Conservation (phyloP, 1,140 invertebrate genomes). For the Dinothrombium tinctorium region DNA sequence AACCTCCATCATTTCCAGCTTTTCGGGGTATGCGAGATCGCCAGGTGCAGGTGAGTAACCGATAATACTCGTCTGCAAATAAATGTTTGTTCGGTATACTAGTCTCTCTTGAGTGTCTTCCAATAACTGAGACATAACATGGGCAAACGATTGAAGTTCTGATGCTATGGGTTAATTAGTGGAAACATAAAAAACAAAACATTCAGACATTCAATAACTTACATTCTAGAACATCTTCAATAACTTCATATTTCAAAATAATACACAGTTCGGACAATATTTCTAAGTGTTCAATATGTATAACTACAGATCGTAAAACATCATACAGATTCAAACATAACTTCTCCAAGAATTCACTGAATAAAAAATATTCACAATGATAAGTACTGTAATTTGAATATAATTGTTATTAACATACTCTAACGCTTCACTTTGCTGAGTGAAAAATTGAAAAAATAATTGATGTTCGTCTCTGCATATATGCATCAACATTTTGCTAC, state of each 20-base stretch:
- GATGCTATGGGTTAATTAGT: conserved; percentile 14
- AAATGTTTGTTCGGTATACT: conserved; percentile 83
- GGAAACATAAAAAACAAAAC: too few species aligned
- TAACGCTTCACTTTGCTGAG: conserved; percentile 29
- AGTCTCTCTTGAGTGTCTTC: conserved; percentile 90
- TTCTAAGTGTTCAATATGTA: conserved; percentile 91
- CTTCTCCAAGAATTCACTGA: conserved; percentile 40
- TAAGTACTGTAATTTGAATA: too few species aligned
- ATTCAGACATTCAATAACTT: too few species aligned
- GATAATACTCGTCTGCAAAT: conserved; percentile 70
- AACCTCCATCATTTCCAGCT: conserved; percentile 95
- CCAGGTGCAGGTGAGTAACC: conserved; percentile 67
- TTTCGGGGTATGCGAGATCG: conserved; percentile 90
- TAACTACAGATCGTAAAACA: conserved; percentile 71
- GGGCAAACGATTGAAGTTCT: conserved; percentile 55
- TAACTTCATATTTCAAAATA: conserved; percentile 36
- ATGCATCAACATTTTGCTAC: conserved; percentile 67
- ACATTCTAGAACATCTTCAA: conserved; percentile 3
- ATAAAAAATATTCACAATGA: too few species aligned
- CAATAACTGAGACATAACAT: conserved; percentile 55
- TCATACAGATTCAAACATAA: conserved; percentile 80
- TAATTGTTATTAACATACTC: too few species aligned
- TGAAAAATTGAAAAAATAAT: conserved; percentile 70
- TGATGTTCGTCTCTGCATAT: conserved; percentile 75
- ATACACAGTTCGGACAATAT: conserved; percentile 86